These are phyloP conservation scores for Plebejus melissa DNA, from an alignment of 2,888 invertebrate genomes.

Conservation along the genomic window DNA sequence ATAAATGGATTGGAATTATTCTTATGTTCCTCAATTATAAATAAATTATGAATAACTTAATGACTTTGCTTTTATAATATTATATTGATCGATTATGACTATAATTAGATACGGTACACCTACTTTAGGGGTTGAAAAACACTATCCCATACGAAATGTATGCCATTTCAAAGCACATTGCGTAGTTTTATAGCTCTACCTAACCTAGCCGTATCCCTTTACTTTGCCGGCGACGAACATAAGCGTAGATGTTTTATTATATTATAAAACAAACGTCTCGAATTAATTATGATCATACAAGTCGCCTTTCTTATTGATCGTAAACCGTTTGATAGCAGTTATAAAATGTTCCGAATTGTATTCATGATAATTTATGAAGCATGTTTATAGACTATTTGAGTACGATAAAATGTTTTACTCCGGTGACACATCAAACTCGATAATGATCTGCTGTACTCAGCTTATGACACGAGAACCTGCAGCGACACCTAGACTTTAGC, in stretches of 20 bases:
- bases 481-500: no score
- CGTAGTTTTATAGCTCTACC: not conserved
- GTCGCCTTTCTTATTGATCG: slow-evolving; percentile 70
- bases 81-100: no score
- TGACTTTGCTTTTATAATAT: no score
- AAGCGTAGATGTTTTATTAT: slow-evolving; percentile 63
- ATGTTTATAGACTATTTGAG: slow-evolving; percentile 75
- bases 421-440: slow-evolving; percentile 13
- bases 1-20: no score
- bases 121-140: no score
- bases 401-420: slow-evolving; percentile 47
- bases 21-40: no score
- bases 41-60: no score
- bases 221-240: slow-evolving; percentile 46
- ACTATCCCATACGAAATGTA: not conserved
- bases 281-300: slow-evolving; percentile 73
- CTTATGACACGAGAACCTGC: not conserved
- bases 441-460: not conserved
- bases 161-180: not conserved
- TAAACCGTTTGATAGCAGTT: slow-evolving; percentile 75
- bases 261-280: slow-evolving; percentile 77
- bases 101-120: no score
- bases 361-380: slow-evolving; percentile 77
- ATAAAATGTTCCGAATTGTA: slow-evolving; percentile 76
- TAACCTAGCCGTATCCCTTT: slow-evolving; percentile 5